Conservation (phyloP, 2,888 invertebrate genomes). For the Patella pellucida region DNA sequence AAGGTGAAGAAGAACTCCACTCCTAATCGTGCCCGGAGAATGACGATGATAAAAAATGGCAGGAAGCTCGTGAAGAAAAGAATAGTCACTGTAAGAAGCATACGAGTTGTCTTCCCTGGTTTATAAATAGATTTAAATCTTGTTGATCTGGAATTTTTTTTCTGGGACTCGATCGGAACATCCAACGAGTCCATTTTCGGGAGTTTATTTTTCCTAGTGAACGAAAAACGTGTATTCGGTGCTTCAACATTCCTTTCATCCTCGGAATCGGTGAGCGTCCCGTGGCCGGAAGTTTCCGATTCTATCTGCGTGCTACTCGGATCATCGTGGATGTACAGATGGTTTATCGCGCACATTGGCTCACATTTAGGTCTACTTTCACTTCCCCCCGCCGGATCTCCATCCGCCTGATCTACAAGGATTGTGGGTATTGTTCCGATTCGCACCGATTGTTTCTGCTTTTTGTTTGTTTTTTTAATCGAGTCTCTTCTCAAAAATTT, state of each 20-base stretch:
- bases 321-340: too few species aligned
- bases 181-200: background rate
- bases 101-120: constrained; percentile 50
- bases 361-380: too few species aligned
- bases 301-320: too few species aligned
- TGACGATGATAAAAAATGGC: constrained; percentile 52
- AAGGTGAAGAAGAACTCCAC: constrained; percentile 29
- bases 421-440: too few species aligned
- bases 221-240: background rate
- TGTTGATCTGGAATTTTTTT: background rate
- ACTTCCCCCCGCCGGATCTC: too few species aligned
- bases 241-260: background rate
- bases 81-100: constrained; percentile 54
- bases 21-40: constrained; percentile 44
- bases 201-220: background rate
- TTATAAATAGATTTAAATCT: constrained; percentile 19
- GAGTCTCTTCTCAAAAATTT: too few species aligned
- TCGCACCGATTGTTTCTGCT: too few species aligned
- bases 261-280: background rate
- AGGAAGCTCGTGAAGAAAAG: constrained; percentile 54
- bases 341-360: too few species aligned
- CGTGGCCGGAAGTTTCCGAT: background rate
- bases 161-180: background rate
- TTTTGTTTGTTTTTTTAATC: too few species aligned
- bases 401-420: too few species aligned